Evolutionary conservation across 2,888 invertebrate genomes (phyloP).

Genomic region (Bruchidius siliquastri): DNA sequence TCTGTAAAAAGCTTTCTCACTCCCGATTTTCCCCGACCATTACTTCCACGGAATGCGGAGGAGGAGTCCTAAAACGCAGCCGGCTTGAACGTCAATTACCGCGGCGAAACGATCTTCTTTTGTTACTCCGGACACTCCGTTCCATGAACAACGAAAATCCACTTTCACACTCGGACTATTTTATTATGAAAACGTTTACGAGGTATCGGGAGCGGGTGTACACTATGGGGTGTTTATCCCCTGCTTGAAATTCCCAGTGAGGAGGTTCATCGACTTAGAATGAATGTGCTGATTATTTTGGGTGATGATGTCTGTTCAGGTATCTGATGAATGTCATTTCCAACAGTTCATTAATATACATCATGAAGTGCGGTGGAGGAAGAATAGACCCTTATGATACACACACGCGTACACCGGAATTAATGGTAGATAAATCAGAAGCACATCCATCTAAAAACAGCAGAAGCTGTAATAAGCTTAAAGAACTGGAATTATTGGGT

Average conservation of each 20-base stretch:
- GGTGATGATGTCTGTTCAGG: too few species aligned
- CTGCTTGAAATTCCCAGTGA: background rate
- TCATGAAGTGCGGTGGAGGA: too few species aligned
- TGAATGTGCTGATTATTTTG: too few species aligned
- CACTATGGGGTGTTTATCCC: background rate
- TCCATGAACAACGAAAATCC: constrained; percentile 44
- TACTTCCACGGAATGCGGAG: background rate
- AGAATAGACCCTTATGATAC: too few species aligned
- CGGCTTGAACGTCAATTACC: constrained; percentile 37
- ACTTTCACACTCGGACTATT: constrained; percentile 47
- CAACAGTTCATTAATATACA: too few species aligned
- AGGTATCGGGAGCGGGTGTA: constrained; percentile 17
- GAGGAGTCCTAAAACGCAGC: background rate
- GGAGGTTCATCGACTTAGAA: too few species aligned
- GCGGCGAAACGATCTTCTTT: constrained; percentile 36
- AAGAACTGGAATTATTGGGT: too few species aligned
- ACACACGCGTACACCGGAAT: too few species aligned
- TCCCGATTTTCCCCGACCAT: background rate
- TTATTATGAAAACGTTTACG: constrained; percentile 45
- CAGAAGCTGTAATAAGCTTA: too few species aligned
- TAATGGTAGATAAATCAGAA: too few species aligned
- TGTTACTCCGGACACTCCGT: constrained; percentile 41
- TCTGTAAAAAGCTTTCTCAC: background rate
- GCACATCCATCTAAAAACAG: too few species aligned
- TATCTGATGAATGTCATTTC: too few species aligned